These are phyloP conservation scores for Dendrolimus kikuchii DNA, from an alignment of 1,140 invertebrate species.

Conservation along the genomic window DNA sequence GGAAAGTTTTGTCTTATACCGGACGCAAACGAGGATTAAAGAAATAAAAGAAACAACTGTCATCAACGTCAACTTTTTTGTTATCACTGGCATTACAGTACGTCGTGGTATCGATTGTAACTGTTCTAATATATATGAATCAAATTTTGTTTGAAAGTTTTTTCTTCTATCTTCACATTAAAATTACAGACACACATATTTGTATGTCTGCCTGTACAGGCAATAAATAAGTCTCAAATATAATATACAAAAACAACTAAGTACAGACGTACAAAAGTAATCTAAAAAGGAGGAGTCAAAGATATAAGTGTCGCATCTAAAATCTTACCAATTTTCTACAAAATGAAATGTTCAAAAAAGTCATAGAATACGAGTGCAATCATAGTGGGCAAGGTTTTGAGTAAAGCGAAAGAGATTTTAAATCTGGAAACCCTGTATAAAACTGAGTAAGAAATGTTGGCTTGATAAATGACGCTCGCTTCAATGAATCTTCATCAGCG, in stretches of 20 bases:
- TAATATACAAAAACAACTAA: too few relatives aligned
- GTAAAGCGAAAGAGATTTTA: slow-evolving; percentile 37
- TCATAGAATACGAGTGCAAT: slow-evolving; percentile 28
- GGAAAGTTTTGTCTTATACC: slow-evolving; percentile 40
- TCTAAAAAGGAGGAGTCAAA: too few relatives aligned
- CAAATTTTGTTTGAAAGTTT: too few relatives aligned
- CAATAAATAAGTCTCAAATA: too few relatives aligned
- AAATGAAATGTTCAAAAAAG: slow-evolving; percentile 10
- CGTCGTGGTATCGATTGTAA: not conserved
- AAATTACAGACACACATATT: not conserved
- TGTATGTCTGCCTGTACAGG: slow-evolving; percentile 2
- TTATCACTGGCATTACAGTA: slow-evolving; percentile 11
- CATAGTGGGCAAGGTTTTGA: slow-evolving; percentile 26
- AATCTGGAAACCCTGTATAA: slow-evolving; percentile 41
- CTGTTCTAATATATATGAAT: too few relatives aligned
- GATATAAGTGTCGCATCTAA: too few relatives aligned
- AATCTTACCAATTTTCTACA: too few relatives aligned
- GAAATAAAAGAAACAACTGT: slow-evolving; percentile 65
- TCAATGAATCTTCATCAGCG: slow-evolving; percentile 57
- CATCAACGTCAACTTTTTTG: slow-evolving; percentile 46
- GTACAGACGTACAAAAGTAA: too few relatives aligned
- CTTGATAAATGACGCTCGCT: slow-evolving; percentile 58
- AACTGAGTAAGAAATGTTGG: slow-evolving; percentile 37
- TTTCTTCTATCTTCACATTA: not conserved
- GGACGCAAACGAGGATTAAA: slow-evolving; percentile 33